A percentile compares a stretch with the other conserved stretches of the same genome.
Conservation (phyloP, 1,140 invertebrate species). For the Ceratoteleas bidentatus region DNA sequence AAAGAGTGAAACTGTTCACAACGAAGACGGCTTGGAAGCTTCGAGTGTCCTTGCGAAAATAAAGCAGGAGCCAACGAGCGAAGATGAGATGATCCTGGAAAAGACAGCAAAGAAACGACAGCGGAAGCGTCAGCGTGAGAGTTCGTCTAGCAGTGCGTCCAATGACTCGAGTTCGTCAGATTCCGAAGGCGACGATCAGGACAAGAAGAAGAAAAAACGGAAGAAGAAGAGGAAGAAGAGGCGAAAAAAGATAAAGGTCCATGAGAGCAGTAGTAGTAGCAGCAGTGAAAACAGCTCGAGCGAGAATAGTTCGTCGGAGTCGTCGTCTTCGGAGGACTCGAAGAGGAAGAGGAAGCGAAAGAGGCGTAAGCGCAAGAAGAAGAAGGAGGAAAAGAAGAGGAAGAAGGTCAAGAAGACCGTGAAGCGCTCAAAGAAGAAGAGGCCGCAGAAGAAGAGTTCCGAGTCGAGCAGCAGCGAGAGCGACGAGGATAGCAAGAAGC, state of each 20-base stretch:
- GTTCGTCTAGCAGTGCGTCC: slow-evolving; percentile 71
- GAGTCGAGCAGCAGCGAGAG: slow-evolving; percentile 76
- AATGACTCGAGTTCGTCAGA: slow-evolving; percentile 73
- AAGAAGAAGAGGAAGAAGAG: slow-evolving; percentile 58
- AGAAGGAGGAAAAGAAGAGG: slow-evolving; percentile 69
- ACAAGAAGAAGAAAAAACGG: slow-evolving; percentile 58
- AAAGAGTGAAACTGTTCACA: slow-evolving; percentile 1
- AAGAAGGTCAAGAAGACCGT: slow-evolving; percentile 69
- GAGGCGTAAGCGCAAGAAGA: slow-evolving; percentile 61
- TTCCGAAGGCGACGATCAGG: slow-evolving; percentile 67
- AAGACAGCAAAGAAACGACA: too few relatives aligned
- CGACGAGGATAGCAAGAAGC: slow-evolving; percentile 63
- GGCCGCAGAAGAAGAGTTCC: slow-evolving; percentile 57
- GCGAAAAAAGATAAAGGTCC: slow-evolving; percentile 60
- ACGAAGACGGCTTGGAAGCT: neutral
- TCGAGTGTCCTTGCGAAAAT: too few relatives aligned
- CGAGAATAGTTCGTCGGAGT: slow-evolving; percentile 59
- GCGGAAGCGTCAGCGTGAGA: slow-evolving; percentile 60
- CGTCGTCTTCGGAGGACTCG: slow-evolving; percentile 68
- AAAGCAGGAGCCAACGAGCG: too few relatives aligned
- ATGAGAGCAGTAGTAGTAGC: slow-evolving; percentile 66
- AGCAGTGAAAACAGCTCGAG: slow-evolving; percentile 67
- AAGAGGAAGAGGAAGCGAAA: slow-evolving; percentile 63
- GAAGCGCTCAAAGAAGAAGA: slow-evolving; percentile 70
- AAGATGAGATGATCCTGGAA: too few relatives aligned